Base-by-base conservation (phyloP, 1,140 invertebrate genomes). In the Luehdorfia chinensis region DNA sequence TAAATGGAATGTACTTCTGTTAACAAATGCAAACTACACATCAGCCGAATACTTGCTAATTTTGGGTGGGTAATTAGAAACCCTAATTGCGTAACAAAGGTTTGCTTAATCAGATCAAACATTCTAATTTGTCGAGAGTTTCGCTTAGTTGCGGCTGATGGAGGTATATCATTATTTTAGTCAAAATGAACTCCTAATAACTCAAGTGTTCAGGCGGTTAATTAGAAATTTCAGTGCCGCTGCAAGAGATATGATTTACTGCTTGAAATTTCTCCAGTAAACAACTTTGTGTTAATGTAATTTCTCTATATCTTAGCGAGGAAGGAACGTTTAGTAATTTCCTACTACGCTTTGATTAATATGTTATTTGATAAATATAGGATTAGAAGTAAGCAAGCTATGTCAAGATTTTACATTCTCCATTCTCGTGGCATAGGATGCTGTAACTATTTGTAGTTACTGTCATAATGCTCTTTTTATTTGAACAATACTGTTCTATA, bases 101-200 rank as follows among this genome's bases (percentile, higher is more conserved):
- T 49, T 55, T 55, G 49, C 37, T 33, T 53, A 57, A 63, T 60
- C 47, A 63, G 41, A 41, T 52, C 41, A 47, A 52, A 47, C 54
- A 61, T 44, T 46, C 30, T 50, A 39, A 54, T 56, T 58, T 19
- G 11, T 25, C 39, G 34, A n/a, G n/a, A 33, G 39, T 30, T 47
- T 37, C 19, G 27, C 33, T 31, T 9, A 25, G 49, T 31, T 44
- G 30, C 19, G 44, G 47, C 30, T 25, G 34, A 51, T 23, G 21
- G 19, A 34, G 34, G 28, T 46, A 15, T 54, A 59, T 54, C 37
- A 50, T n/a, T n/a, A n/a, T 56, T 41, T 59, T 54, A 50, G 33
- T 14, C 39, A 18, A 56, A 56, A 62, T 62, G 49, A 55, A 49
- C 55, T 48, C 28, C 36, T 57, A 53, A 66, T 56, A 50, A 52